A percentile compares a stretch with the other conserved stretches of the same genome.
These are phyloP conservation scores for Microplitis mediator DNA, from an alignment of 1,140 invertebrate genomes.

Conservation along the genomic window DNA sequence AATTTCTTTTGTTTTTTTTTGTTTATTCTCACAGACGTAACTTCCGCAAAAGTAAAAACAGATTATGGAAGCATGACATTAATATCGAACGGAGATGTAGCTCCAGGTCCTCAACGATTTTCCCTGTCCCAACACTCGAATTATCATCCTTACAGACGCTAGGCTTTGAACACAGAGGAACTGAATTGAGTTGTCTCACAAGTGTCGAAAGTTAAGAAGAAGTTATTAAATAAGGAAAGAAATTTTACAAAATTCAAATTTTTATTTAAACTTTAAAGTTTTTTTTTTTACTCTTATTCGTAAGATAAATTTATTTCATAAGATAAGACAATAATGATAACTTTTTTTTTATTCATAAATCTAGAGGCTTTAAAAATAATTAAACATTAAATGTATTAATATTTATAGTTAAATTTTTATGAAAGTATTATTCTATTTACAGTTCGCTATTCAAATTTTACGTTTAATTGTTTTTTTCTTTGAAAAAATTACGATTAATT, in stretches of 20 bases:
- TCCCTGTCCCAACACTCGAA: constrained; percentile 54
- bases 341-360: background rate
- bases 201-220: constrained; percentile 22
- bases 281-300: too few relatives aligned
- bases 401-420: background rate
- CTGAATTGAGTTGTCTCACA: background rate
- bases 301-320: background rate
- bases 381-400: background rate
- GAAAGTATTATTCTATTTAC: background rate
- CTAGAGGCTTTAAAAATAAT: too few relatives aligned
- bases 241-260: too few relatives aligned
- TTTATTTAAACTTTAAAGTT: too few relatives aligned
- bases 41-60: constrained; percentile 53
- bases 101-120: constrained; percentile 57
- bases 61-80: constrained; percentile 50
- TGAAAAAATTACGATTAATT: too few relatives aligned
- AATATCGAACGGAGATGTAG: constrained; percentile 52
- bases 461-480: too few relatives aligned
- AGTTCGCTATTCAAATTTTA: too few relatives aligned
- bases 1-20: constrained; percentile 20
- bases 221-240: background rate
- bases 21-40: constrained; percentile 46
- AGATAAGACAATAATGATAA: background rate
- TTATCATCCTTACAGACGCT: constrained; percentile 58
- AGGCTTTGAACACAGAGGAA: constrained; percentile 38